Percentiles rank a stretch among this genome's conserved stretches.
Evolutionary conservation across 1,140 invertebrate species (phyloP).

Genomic region (Sipha flava): DNA sequence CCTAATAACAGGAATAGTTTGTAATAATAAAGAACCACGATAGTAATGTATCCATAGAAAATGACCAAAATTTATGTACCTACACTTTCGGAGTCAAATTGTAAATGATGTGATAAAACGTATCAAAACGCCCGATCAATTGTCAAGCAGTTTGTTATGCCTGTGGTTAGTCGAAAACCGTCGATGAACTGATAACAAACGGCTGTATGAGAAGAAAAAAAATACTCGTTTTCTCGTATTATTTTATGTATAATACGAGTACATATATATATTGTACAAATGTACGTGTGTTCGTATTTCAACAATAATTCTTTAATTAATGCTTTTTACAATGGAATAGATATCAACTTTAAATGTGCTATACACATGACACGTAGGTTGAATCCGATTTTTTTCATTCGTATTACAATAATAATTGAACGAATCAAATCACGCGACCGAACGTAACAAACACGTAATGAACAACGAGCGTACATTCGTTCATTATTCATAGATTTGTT

Average conservation of each 20-base stretch:
- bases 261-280: too few species aligned
- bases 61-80: background rate
- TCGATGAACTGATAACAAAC: background rate
- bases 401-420: too few species aligned
- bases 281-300: background rate
- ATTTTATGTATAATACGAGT: background rate
- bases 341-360: too few species aligned
- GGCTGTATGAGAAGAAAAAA: too few species aligned
- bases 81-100: background rate
- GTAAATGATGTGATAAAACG: slow-evolving; percentile 1
- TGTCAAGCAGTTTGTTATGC: background rate
- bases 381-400: too few species aligned
- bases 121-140: slow-evolving; percentile 14
- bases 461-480: too few species aligned
- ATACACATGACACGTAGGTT: too few species aligned
- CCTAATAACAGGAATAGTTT: slow-evolving; percentile 5
- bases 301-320: background rate
- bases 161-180: background rate
- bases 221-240: background rate
- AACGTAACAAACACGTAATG: too few species aligned
- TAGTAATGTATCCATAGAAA: background rate
- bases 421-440: too few species aligned
- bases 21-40: slow-evolving; percentile 5
- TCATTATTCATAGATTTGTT: too few species aligned
- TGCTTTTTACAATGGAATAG: background rate